Evolutionary conservation across 2,113 vertebrate species (phyloP), one percentile per base, ranked within the genome.

Genomic region (Campylorhamphus procurvoides): DNA sequence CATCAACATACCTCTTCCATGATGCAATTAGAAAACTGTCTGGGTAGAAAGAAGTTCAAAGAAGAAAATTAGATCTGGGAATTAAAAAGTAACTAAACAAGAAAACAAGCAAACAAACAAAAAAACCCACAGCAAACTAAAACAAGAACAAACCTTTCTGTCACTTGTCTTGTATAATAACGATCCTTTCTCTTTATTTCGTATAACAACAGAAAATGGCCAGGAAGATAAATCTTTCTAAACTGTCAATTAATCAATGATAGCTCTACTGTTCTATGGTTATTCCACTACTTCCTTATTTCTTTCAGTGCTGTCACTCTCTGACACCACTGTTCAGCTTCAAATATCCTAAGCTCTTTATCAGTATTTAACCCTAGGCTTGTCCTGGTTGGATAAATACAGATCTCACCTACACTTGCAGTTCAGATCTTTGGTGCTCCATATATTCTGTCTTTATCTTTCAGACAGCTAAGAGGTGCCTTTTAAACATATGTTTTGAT

Each of bases 1-100:
- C 0, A 0, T 42, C 42, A 37, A 6, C 4, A 18, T 44, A 6
- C 71, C 22, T 63, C n/a, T 84, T 71, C 19, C 11, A 23, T 49
- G 24, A 53, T 67, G 37, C 33, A 79, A 7, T 88, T 85, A 75
- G 31, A 52, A 88, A 78, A 23, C 24, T 81, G 25, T 47, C 27
- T 75, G 40, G 3, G 9, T 67, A 85, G 56, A 66, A 64, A 71
- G 18, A 64, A 3, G 33, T 66, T 71, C 39, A 62, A 89, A 77
- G 37, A 39, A 91, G 40, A 77, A 86, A 84, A 86, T 60, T 18
- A 81, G 14, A 2, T 9, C 9, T 56, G 16, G 18, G 50, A 86
- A 73, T 68, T 68, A 64, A 58, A 72, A 90, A 60, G 2, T 20
- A 50, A 68, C 33, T 8, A 86, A 93, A 89, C 6, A 6, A 90